Evolutionary conservation across 2,888 invertebrate species (phyloP), one percentile per base, ranked within the genome.

Genomic region (Capitulum mitella): DNA sequence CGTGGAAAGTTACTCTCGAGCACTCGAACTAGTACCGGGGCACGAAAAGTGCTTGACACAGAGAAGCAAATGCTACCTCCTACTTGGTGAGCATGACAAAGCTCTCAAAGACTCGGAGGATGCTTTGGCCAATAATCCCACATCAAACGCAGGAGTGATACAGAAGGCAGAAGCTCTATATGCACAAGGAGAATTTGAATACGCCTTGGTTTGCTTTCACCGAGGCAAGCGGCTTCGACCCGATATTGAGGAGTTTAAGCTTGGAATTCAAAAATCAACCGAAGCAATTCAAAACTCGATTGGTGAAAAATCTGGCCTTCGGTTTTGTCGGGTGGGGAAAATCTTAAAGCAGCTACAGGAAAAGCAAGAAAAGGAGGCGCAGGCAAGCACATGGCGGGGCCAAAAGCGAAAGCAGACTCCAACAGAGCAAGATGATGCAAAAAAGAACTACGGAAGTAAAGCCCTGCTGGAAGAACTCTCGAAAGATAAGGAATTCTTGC

Each of bases 41-140:
- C 43, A 76, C 32, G 43, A 43, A 46, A 46, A 6, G 8, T 76
- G 76, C n/a, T 32, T 76, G 16, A 48, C 43, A 46, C 8, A 19
- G 46, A 43, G 76, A 43, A 76, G 76, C 76, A 48, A 76, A 26
- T 46, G 76, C 29, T 46, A 48, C 43, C 46, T 76, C 29, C 76
- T 76, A 1, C 29, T 76, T 19, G 43, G 76, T 22, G 26, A 48
- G 12, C 43, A 76, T 22, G 46, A 76, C 6, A 48, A 76, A 46
- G 76, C 76, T n/a, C 76, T 76, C 16, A 32, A 76, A 29, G 76
- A 76, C 22, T 29, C 76, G 3, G 46, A 76, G 32, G 76, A n/a
- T 32, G 76, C 76, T 8, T 16, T 76, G 29, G 76, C 29, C 1
- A 32, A 46, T 12, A 48, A 76, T 22, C 43, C 43, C 16, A 48